Evolutionary conservation across 2,113 vertebrate species (phyloP).

Genomic region (Cromileptes altivelis): DNA sequence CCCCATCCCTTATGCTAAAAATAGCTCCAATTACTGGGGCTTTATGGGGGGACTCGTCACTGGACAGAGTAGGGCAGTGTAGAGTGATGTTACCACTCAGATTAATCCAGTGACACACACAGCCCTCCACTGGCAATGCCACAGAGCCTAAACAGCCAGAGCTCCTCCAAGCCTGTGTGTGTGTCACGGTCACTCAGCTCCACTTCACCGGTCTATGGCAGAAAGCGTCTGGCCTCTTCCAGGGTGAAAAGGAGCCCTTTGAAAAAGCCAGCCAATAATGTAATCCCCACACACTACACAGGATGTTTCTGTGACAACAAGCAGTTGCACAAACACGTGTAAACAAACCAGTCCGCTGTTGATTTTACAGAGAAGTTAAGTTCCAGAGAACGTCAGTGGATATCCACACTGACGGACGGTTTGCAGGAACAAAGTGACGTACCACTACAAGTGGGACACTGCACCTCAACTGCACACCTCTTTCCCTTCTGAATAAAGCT

Average conservation of each 20-base stretch:
- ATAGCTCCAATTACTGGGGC: conserved; percentile 81
- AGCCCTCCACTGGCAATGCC: conserved; percentile 42
- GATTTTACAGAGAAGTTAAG: conserved; percentile 19
- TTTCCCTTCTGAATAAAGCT: background rate
- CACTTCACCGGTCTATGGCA: conserved; percentile 54
- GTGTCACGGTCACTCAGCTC: conserved; percentile 17
- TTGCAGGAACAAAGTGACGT: background rate
- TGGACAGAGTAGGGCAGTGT: conserved; percentile 56
- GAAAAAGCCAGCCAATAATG: conserved; percentile 32
- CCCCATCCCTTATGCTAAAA: conserved; percentile 87
- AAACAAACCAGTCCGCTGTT: conserved; percentile 62
- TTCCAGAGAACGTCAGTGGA: conserved; percentile 42
- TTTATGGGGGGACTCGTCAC: conserved; percentile 60
- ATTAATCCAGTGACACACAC: conserved; percentile 71
- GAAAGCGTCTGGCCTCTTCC: conserved; percentile 30
- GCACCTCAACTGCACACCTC: background rate
- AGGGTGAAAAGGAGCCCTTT: conserved; percentile 35
- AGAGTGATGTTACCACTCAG: conserved; percentile 56
- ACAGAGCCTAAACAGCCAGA: conserved; percentile 25
- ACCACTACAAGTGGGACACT: background rate
- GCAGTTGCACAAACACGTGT: conserved; percentile 50
- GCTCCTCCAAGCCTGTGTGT: conserved; percentile 2
- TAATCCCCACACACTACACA: conserved; percentile 25
- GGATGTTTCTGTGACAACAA: conserved; percentile 19
- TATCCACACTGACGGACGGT: conserved; percentile 31